Evolutionary conservation across 2,113 vertebrate species (phyloP), one percentile per base, ranked within the genome.

Genomic region (Trematocara variabile): DNA sequence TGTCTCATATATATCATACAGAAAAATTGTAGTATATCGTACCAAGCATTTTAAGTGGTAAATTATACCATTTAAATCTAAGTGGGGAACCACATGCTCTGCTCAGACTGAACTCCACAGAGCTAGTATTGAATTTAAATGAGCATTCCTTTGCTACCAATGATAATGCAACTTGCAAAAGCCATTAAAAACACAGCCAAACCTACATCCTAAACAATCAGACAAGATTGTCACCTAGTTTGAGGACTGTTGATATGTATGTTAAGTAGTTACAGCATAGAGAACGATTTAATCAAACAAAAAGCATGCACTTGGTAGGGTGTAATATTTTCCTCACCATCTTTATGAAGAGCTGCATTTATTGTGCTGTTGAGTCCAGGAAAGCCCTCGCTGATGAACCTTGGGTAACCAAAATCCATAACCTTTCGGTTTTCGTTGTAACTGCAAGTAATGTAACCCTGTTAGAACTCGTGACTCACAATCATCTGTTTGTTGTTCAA

Each of bases 381-480:
- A 87, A 97, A 96, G 77, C 93, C 95, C 7, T 96, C 91, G 16
- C 86, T 95, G 88, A 96, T 96, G 80, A 92, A 90, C 78, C 92
- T 94, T 16, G 96, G 96, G 54, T 84, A 95, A 37, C 93, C 94
- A 22, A 93, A 90, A 53, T 95, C 95, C 95, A 96, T 94, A 11
- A 92, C 79, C 48, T 92, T 95, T 77, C 88, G 86, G 28, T 95
- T 95, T 87, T 96, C 95, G 65, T 96, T 95, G 77, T 94, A 97
- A 56, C 96, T 96, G 82, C 13, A 85, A 91, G 87, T 52, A 28
- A 37, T 6, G 79, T 2, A 8, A 79, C 5, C 37, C 65, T 7
- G 10, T 65, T 30, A 84, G 39, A 55, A 65, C 37, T 48, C 5
- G 2, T 37, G 58, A 86, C 44, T 86, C 78, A 44, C 4, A 5